Conservation (phyloP, 2,113 vertebrate genomes). For the Oryctolagus cuniculus region DNA sequence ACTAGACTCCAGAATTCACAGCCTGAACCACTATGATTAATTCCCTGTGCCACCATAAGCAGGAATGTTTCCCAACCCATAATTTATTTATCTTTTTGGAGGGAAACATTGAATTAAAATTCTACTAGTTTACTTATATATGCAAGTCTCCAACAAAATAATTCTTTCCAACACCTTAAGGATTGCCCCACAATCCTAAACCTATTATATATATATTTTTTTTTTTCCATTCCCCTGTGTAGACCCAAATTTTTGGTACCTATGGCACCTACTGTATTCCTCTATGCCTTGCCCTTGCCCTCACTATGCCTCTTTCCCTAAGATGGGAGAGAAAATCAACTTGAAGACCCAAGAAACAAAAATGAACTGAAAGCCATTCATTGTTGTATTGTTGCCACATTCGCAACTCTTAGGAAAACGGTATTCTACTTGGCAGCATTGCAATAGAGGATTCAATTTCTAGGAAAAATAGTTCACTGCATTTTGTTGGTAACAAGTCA, state of each 20-base stretch:
- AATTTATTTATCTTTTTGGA: conserved; percentile 50
- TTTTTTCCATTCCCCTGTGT: not conserved
- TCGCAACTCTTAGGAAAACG: not conserved
- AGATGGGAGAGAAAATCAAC: not conserved
- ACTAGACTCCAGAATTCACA: not conserved
- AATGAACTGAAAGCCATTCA: conserved; percentile 43
- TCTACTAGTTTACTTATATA: conserved; percentile 48
- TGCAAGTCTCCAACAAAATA: not conserved
- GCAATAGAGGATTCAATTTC: conserved; percentile 41
- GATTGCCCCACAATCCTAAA: not conserved
- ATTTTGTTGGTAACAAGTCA: conserved; percentile 79
- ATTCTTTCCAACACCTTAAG: not conserved
- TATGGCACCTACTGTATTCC: not conserved
- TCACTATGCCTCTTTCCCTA: not conserved
- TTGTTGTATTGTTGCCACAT: not conserved
- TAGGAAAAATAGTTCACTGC: conserved; percentile 25
- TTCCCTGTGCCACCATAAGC: not conserved
- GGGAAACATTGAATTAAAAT: not conserved
- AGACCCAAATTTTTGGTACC: not conserved
- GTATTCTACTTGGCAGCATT: conserved; percentile 35
- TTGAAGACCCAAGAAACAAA: conserved; percentile 47
- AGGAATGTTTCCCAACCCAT: not conserved
- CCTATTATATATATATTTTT: not conserved
- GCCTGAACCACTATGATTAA: conserved; percentile 52
- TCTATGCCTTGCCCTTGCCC: not conserved